Evolutionary conservation across 2,888 invertebrate genomes (phyloP).

Genomic region (Acanthopleura granulata): DNA sequence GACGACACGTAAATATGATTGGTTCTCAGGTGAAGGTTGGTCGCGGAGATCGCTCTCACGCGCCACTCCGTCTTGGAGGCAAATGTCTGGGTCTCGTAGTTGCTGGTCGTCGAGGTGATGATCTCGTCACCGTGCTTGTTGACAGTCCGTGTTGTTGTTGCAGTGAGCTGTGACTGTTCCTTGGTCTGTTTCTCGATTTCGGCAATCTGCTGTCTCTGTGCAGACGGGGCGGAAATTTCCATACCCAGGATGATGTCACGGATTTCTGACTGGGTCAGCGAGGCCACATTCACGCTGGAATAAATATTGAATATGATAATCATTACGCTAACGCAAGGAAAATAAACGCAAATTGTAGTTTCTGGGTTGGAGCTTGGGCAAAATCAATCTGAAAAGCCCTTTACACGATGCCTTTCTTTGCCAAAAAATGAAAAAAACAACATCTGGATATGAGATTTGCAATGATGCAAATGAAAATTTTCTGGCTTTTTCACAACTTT

Average conservation of each 20-base stretch:
- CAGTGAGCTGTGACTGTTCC: constrained; percentile 95
- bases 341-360: too few relatives aligned
- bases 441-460: background rate
- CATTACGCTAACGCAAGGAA: background rate
- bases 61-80: constrained; percentile 99
- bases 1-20: constrained; percentile 99
- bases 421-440: background rate
- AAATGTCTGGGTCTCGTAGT: constrained; percentile 97
- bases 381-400: too few relatives aligned
- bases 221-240: constrained; percentile 99
- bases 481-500: too few relatives aligned
- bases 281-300: constrained; percentile 93
- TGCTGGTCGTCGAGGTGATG: constrained; percentile 98
- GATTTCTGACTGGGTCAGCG: constrained; percentile 98
- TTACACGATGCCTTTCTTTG: background rate
- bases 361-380: too few relatives aligned
- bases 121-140: constrained; percentile 99
- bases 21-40: constrained; percentile 95
- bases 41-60: constrained; percentile 95
- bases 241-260: constrained; percentile 99
- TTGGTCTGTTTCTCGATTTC: constrained; percentile 99
- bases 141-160: constrained; percentile 97
- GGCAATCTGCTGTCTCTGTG: constrained; percentile 98
- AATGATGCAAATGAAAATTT: too few relatives aligned
- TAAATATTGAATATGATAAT: constrained; percentile 6